Evolutionary conservation across 1,140 invertebrate genomes (phyloP).

Genomic region (Drosophila nannoptera): DNA sequence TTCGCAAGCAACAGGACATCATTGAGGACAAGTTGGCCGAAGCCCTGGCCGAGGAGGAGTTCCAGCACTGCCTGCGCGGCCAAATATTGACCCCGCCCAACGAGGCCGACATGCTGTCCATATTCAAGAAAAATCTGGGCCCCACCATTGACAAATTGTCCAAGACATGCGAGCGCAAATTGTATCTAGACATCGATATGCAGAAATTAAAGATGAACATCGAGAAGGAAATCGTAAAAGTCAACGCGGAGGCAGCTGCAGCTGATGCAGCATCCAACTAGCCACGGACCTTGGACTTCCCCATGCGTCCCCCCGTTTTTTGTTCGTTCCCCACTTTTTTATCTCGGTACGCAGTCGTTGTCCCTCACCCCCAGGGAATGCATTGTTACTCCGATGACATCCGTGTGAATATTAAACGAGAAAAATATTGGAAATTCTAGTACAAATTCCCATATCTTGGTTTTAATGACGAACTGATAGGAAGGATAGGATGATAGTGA

Average conservation of each 20-base stretch:
- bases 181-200: constrained; percentile 45
- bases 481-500: neutral
- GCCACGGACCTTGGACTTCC: too few relatives aligned
- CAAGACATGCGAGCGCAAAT: constrained; percentile 32
- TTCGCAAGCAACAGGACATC: constrained; percentile 46
- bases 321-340: too few relatives aligned
- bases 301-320: too few relatives aligned
- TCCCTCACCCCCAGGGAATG: too few relatives aligned
- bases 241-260: constrained; percentile 42
- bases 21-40: constrained; percentile 53
- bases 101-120: constrained; percentile 36
- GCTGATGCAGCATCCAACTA: constrained; percentile 11
- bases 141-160: constrained; percentile 38
- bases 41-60: constrained; percentile 52
- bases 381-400: too few relatives aligned
- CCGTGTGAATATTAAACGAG: neutral
- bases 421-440: constrained; percentile 8
- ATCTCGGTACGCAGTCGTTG: too few relatives aligned
- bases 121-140: constrained; percentile 32
- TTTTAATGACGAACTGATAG: neutral
- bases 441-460: neutral
- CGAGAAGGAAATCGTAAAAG: constrained; percentile 45
- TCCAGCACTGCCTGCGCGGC: constrained; percentile 35
- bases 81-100: neutral
- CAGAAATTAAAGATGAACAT: constrained; percentile 46